phyloP scores from a whole-genome alignment of 53 echinoderm and acorn worm genomes.

The Holothuria leucospilota region DNA sequence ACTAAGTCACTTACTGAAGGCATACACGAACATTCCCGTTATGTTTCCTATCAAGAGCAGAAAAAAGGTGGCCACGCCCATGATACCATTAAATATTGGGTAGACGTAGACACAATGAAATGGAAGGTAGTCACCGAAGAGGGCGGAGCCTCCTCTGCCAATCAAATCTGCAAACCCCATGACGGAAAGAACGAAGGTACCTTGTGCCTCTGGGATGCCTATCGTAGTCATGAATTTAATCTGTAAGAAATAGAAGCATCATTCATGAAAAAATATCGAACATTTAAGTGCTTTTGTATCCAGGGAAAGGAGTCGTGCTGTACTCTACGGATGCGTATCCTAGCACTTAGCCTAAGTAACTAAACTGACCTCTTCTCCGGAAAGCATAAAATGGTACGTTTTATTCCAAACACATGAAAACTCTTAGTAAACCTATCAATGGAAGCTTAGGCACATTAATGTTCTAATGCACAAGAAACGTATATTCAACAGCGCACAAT shows the following conservation, averaged over 20 bases:
- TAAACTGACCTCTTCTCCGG: neutral
- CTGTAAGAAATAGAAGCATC: conserved; percentile 52
- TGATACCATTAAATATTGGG: conserved; percentile 77
- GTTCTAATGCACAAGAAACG: no score
- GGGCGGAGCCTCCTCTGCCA: conserved; percentile 70
- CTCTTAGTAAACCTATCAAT: no score
- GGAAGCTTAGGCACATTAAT: no score
- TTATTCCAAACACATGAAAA: no score
- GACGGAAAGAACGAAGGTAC: conserved; percentile 75
- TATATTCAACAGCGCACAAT: no score
- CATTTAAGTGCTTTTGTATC: neutral
- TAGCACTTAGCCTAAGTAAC: neutral
- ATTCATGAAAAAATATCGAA: neutral
- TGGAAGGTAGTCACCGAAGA: conserved; percentile 88
- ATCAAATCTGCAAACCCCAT: conserved; percentile 85
- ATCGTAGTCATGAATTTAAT: conserved; percentile 98
- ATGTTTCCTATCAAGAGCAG: conserved; percentile 72
- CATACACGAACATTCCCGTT: conserved; percentile 81
- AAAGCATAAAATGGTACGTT: no score
- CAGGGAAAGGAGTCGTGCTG: neutral
- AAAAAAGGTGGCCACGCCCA: conserved; percentile 74
- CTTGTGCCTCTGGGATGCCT: conserved; percentile 70
- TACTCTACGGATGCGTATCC: neutral
- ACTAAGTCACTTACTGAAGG: conserved; percentile 69
- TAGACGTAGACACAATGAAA: conserved; percentile 83